A percentile compares a stretch with the other conserved stretches of the same genome.
Conservation (phyloP, 2,113 vertebrate genomes). For the Anthoscopus minutus region DNA sequence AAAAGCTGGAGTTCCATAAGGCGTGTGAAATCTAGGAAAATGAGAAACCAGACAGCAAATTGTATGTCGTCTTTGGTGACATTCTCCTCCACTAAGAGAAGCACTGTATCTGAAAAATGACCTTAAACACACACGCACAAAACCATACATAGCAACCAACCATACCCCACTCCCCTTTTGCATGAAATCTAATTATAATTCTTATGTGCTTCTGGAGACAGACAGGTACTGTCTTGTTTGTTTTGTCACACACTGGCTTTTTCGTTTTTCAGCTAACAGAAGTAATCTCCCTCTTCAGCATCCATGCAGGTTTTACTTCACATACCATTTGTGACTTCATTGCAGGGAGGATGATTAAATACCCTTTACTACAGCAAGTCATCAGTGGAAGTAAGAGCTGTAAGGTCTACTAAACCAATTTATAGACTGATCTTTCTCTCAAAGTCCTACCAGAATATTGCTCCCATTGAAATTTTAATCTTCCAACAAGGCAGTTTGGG, state of each 20-base stretch:
- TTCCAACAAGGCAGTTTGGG: neutral
- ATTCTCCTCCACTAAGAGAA: neutral
- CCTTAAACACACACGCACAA: neutral
- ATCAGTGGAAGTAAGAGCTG: neutral
- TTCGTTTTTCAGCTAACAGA: neutral
- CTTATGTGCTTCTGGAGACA: neutral
- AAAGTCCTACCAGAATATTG: neutral
- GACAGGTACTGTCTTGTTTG: neutral
- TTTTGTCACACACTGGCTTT: neutral
- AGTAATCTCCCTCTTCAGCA: neutral
- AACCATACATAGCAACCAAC: neutral
- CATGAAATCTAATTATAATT: neutral
- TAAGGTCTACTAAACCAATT: neutral
- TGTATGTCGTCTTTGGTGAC: neutral
- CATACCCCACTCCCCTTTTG: neutral
- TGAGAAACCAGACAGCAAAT: neutral
- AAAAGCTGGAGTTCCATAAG: neutral
- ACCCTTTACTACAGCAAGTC: neutral
- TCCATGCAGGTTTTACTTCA: neutral
- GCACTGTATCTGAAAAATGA: neutral
- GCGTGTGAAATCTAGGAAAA: neutral
- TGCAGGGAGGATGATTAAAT: neutral
- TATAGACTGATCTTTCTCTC: neutral
- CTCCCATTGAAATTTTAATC: neutral
- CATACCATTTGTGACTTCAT: neutral